Conservation (phyloP, 1,140 invertebrate genomes). For the Metaphire vulgaris region DNA sequence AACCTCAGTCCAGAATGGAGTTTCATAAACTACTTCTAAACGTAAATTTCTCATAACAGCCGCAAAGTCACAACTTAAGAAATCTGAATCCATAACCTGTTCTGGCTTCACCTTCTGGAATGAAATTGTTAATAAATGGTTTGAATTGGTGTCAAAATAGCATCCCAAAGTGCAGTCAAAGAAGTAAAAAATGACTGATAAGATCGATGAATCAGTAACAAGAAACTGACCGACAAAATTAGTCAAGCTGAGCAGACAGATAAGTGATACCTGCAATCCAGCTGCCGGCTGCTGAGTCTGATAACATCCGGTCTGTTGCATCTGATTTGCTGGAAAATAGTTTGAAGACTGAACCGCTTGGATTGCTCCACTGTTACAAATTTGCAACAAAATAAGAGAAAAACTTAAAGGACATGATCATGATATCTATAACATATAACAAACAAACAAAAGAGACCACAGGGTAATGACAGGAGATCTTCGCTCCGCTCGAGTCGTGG, state of each 20-base stretch:
- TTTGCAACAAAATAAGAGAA: neutral
- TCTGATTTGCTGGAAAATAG: slow-evolving; percentile 6
- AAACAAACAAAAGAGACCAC: neutral
- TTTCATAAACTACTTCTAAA: neutral
- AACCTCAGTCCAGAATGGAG: too few relatives aligned
- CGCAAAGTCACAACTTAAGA: neutral
- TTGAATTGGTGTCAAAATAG: too few relatives aligned
- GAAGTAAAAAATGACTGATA: too few relatives aligned
- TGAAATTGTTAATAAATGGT: too few relatives aligned
- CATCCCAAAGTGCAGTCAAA: too few relatives aligned
- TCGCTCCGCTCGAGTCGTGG: too few relatives aligned
- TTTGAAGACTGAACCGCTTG: slow-evolving; percentile 10
- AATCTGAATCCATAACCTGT: neutral
- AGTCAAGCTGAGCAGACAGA: too few relatives aligned
- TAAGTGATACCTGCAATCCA: slow-evolving; percentile 4
- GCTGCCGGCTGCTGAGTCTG: slow-evolving; percentile 9
- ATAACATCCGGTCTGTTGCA: slow-evolving; percentile 5
- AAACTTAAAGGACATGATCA: neutral
- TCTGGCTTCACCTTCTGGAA: too few relatives aligned
- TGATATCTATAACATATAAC: neutral
- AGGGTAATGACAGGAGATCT: too few relatives aligned
- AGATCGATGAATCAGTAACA: too few relatives aligned
- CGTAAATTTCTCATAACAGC: slow-evolving; percentile 26
- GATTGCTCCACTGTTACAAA: neutral
- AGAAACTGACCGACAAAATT: too few relatives aligned